Percentiles rank a stretch among this genome's conserved stretches.
phyloP scores from a whole-genome alignment of 2,888 invertebrate genomes.

The Ptychoptera albimana region DNA sequence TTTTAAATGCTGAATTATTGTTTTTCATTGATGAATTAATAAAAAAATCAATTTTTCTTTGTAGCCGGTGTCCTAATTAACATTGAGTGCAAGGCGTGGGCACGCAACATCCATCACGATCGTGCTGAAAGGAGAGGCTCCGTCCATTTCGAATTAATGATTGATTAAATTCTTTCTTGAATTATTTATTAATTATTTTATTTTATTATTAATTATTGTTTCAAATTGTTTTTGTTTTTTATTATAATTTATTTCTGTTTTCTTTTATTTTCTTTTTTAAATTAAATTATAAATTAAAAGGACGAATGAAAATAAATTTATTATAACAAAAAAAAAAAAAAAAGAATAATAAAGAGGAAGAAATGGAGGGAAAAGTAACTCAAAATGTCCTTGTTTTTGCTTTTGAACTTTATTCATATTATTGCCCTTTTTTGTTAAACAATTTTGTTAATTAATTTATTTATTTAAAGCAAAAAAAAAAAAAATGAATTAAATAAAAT shows the following conservation, averaged over 20 bases:
- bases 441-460: slow-evolving; percentile 1
- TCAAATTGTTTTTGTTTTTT: background rate
- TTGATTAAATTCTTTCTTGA: slow-evolving; percentile 46
- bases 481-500: background rate
- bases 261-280: background rate
- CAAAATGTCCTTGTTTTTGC: background rate
- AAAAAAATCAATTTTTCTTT: slow-evolving; percentile 13
- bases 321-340: background rate
- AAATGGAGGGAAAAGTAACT: background rate
- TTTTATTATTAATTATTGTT: background rate
- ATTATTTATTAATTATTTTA: background rate
- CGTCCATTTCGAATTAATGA: slow-evolving; percentile 88
- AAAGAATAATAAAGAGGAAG: background rate
- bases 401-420: background rate
- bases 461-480: background rate
- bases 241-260: background rate
- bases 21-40: background rate
- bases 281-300: background rate
- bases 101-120: slow-evolving; percentile 74
- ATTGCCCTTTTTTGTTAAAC: background rate
- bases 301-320: background rate
- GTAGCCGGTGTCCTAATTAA: slow-evolving; percentile 76
- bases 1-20: background rate
- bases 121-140: slow-evolving; percentile 79
- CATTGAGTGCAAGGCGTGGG: slow-evolving; percentile 90